Evolutionary conservation across 1,140 invertebrate genomes (phyloP).

Genomic region (Battus philenor): DNA sequence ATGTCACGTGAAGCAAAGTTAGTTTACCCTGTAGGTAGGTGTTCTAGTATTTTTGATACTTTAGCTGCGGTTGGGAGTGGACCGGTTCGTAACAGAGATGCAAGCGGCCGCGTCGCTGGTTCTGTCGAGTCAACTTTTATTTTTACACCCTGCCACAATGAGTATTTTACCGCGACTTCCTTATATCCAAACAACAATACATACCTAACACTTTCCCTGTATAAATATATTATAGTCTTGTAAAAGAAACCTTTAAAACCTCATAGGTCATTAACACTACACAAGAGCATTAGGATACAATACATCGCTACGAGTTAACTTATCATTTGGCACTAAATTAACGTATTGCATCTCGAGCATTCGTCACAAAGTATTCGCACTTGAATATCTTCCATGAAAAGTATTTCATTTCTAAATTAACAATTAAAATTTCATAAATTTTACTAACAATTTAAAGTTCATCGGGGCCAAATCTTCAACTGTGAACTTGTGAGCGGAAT

Average conservation of each 20-base stretch:
- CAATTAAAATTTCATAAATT: conserved; percentile 50
- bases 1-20: conserved; percentile 15
- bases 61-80: not conserved
- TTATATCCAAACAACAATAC: conserved; percentile 69
- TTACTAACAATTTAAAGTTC: conserved; percentile 54
- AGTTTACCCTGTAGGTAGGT: conserved; percentile 25
- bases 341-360: conserved; percentile 74
- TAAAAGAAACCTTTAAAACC: conserved; percentile 72
- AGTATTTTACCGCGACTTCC: conserved; percentile 71
- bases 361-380: conserved; percentile 61
- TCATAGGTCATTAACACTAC: conserved; percentile 72
- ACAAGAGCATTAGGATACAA: conserved; percentile 71
- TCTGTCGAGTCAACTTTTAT: conserved; percentile 30
- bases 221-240: conserved; percentile 74
- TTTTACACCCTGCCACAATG: conserved; percentile 69
- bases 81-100: too few species aligned
- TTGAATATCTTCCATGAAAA: conserved; percentile 44
- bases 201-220: conserved; percentile 73
- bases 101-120: not conserved
- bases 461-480: conserved; percentile 48
- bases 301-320: conserved; percentile 74
- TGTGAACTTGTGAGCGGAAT: conserved; percentile 41
- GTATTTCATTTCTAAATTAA: conserved; percentile 45
- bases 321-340: conserved; percentile 76
- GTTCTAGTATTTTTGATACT: conserved; percentile 12